Evolutionary conservation across 92 coral and sea anemone genomes (phyloP), one percentile per base, ranked within the genome.

Genomic region (Palythoa grandis): DNA sequence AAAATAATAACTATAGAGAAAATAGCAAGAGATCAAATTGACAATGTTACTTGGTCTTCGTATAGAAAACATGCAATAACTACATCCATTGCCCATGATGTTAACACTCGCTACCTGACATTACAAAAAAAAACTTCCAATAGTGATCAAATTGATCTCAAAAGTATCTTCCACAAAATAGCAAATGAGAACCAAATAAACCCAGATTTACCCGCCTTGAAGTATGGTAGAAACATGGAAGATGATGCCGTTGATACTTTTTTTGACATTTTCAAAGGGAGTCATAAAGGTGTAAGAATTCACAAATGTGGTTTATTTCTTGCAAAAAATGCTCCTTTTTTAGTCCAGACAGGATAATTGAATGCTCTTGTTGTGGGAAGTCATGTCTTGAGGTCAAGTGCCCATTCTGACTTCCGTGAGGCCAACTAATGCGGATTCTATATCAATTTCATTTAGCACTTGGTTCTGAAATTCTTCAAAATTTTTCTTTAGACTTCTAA

Each of bases 231-330:
- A 83, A 75, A 56, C 84, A 86, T 86, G 89, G 89, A 86, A 56
- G 72, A 61, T 77, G 74, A 86, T 86, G 89, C 89, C 13, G 54
- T 17, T 17, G 38, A 86, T 83, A 83, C 70, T 67, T 82, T 87
- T 67, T 8, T 74, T 75, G 85, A 88, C 58, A 76, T 74, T 69
- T 84, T 88, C 52, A 82, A 56, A 82, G 68, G 82, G 76, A 48
- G 84, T 56, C 89, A 82, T 88, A 72, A 87, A 83, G 73, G 76
- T 77, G 83, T 70, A 22, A 88, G 84, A 52, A 76, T 73, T 71
- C 84, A 91, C 25, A 86, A 90, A 70, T 87, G 93, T 83, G 91
- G 93, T 65, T 60, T 88, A 52, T 83, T 88, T 72, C 68, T 90
- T 87, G 83, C 76, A 65, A 72, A 77, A 79, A 82, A 35, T 35